A percentile compares a stretch with the other conserved stretches of the same genome.
Evolutionary conservation across 2,113 vertebrate species (phyloP).

Genomic region (Nymphicus hollandicus): DNA sequence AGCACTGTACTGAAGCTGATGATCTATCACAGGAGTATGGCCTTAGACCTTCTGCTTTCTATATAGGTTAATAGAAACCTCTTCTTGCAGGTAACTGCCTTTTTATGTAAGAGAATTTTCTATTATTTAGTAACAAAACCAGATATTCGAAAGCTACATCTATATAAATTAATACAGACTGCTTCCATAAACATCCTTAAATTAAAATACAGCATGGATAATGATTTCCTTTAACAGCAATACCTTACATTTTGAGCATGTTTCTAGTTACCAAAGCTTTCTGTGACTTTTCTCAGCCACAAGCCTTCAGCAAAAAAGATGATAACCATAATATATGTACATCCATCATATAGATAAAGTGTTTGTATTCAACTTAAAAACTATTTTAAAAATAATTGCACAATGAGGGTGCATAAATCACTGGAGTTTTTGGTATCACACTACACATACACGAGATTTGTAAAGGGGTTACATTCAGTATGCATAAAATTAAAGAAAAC

Average conservation of each 20-base stretch:
- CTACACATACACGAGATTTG: background rate
- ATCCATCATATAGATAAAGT: background rate
- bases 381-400: background rate
- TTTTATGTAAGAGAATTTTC: background rate
- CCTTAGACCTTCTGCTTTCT: background rate
- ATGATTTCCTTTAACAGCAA: background rate
- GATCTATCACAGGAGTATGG: background rate
- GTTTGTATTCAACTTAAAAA: slow-evolving; percentile 1
- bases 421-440: background rate
- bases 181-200: background rate
- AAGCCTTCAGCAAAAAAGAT: background rate
- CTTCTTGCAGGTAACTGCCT: background rate
- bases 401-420: background rate
- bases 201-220: slow-evolving; percentile 12
- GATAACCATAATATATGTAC: background rate
- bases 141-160: background rate
- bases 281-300: background rate
- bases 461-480: background rate
- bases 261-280: background rate
- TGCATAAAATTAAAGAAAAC: background rate
- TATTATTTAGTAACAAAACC: background rate
- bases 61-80: background rate
- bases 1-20: background rate
- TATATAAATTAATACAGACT: background rate
- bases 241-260: background rate